Evolutionary conservation across 2,888 invertebrate species (phyloP).

Genomic region (Elegia similella): DNA sequence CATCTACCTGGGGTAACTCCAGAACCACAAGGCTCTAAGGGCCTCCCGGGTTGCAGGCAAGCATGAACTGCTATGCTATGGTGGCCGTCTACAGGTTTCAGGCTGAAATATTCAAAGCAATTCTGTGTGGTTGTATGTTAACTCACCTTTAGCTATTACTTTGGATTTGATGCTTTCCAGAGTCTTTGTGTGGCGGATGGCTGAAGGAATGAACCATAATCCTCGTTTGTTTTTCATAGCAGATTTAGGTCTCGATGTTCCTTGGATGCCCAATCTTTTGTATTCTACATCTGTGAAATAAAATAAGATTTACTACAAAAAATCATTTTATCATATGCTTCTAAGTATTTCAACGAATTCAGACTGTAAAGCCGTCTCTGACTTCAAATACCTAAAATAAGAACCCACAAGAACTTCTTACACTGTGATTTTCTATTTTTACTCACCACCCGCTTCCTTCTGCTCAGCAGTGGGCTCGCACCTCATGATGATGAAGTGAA

Average conservation of each 20-base stretch:
- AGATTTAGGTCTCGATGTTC: conserved; percentile 48
- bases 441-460: conserved; percentile 74
- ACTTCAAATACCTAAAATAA: too few relatives aligned
- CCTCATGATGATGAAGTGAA: conserved; percentile 74
- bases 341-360: too few relatives aligned
- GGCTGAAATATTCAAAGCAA: too few relatives aligned
- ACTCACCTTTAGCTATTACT: conserved; percentile 65
- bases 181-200: conserved; percentile 74
- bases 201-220: conserved; percentile 77
- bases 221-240: conserved; percentile 62
- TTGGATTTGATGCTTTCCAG: conserved; percentile 76
- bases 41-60: too few relatives aligned
- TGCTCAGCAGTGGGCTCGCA: conserved; percentile 80
- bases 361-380: too few relatives aligned
- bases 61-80: too few relatives aligned
- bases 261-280: conserved; percentile 67
- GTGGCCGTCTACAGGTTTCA: too few relatives aligned
- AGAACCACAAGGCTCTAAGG: too few relatives aligned
- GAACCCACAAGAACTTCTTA: too few relatives aligned
- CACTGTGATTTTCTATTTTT: not conserved
- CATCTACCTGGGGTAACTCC: too few relatives aligned
- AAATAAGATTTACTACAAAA: not conserved
- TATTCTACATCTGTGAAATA: conserved; percentile 70
- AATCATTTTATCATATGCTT: too few relatives aligned
- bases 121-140: not conserved